Conservation (phyloP, 2,797 vertebrate species). For the Mallotus villosus region DNA sequence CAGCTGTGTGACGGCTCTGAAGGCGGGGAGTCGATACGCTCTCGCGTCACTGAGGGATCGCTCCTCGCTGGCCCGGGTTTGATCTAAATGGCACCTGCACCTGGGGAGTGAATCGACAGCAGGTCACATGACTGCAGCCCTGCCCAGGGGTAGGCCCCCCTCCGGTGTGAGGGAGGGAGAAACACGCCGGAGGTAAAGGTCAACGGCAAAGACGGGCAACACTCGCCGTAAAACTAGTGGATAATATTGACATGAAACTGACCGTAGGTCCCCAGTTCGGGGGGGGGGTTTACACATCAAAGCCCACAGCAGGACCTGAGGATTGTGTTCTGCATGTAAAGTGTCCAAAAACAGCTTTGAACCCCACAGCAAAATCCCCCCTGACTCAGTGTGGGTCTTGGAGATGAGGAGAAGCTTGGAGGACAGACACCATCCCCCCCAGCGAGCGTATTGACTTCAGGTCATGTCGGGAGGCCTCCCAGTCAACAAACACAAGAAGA, state of each 20-base stretch:
- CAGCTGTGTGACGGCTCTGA: not conserved
- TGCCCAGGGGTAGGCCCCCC: constrained; percentile 15
- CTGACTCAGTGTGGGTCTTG: too few species aligned
- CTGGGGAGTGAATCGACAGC: constrained; percentile 23
- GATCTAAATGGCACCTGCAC: constrained; percentile 67
- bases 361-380: too few species aligned
- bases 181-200: not conserved
- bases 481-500: constrained; percentile 59
- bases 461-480: constrained; percentile 48
- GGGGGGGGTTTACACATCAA: too few species aligned
- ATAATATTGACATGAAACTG: too few species aligned
- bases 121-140: constrained; percentile 43
- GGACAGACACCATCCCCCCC: too few species aligned
- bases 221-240: not conserved
- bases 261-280: too few species aligned
- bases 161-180: not conserved
- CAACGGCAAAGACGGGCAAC: not conserved
- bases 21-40: constrained; percentile 46
- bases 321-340: too few species aligned
- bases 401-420: too few species aligned
- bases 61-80: constrained; percentile 43
- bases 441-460: constrained; percentile 39
- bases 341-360: too few species aligned
- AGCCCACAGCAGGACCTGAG: too few species aligned
- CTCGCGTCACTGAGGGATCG: constrained; percentile 53